Conservation (phyloP, 2,888 invertebrate species). For the Lepidocyrtinus sp. region DNA sequence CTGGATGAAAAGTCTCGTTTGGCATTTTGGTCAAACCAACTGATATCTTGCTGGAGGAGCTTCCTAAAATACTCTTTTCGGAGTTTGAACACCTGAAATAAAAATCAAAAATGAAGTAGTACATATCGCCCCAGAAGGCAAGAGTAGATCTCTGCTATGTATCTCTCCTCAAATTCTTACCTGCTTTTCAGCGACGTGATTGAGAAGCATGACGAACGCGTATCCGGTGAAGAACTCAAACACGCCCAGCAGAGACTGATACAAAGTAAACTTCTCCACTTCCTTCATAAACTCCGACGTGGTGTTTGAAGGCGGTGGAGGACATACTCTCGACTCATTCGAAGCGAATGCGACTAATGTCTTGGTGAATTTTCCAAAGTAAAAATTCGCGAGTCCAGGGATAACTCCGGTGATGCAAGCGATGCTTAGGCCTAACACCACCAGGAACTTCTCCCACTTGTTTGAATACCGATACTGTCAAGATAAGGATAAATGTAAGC, state of each 20-base stretch:
- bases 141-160: slow-evolving; percentile 1
- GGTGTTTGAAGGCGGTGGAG: slow-evolving; percentile 35
- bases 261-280: slow-evolving; percentile 57
- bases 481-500: not conserved
- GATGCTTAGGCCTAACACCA: slow-evolving; percentile 28
- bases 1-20: slow-evolving; percentile 74
- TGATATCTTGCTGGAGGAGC: slow-evolving; percentile 72
- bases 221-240: slow-evolving; percentile 60
- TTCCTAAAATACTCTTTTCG: slow-evolving; percentile 71
- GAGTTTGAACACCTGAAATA: slow-evolving; percentile 70
- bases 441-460: slow-evolving; percentile 45
- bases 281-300: slow-evolving; percentile 63
- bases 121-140: not conserved
- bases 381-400: slow-evolving; percentile 51
- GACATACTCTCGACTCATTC: slow-evolving; percentile 49
- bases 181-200: slow-evolving; percentile 65
- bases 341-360: slow-evolving; percentile 60
- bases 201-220: slow-evolving; percentile 61
- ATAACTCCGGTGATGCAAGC: slow-evolving; percentile 44
- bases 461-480: slow-evolving; percentile 59
- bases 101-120: not conserved
- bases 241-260: slow-evolving; percentile 49
- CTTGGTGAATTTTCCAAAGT: slow-evolving; percentile 64
- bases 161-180: slow-evolving; percentile 28
- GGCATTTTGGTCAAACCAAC: slow-evolving; percentile 73